Base-by-base conservation (phyloP, 2,113 vertebrate species). In the Tychaedon coryphoeus region DNA sequence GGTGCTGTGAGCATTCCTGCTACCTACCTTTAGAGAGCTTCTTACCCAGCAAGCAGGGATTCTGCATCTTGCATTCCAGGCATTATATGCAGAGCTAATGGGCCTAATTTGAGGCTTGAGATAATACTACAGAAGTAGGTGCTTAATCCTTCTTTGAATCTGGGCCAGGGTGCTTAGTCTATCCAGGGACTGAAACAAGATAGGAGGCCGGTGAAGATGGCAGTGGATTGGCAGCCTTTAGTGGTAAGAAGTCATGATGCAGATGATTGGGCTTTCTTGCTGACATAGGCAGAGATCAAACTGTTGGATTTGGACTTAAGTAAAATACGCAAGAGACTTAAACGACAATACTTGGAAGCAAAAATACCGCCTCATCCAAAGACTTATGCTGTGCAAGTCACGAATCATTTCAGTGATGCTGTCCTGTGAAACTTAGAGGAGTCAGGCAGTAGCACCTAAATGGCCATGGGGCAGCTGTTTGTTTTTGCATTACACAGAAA, bases 91-190 rank as follows among this genome's bases (percentile, higher is more conserved):
- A 80, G 60, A 92, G 88, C 47, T 96, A 94, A 94, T 58, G 87
- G 92, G 90, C 86, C 94, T 95, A 95, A 96, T 90, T 95, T 86
- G 86, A 94, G 91, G 86, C 94, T 96, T 94, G 92, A 90, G 88
- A 92, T 97, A 97, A 94, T 88, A 92, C 88, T 74, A 77, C 47
- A 90, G 56, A 95, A 96, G 96, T 94, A 95, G 91, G 94, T 92
- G 95, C 96, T 92, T 96, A 97, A 95, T 93, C 95, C 90, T 92
- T 61, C 88, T 90, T 90, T 95, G 96, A 94, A 96, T 83, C 75
- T 86, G 88, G 86, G 95, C 96, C 95, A 94, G 79, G 54, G 78
- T 43, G 72, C 66, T 94, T 75, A 73, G 51, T 62, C 71, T 88
- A 90, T 83, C 86, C 92, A 93, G 56, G 72, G 91, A 80, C 82